phyloP scores from a whole-genome alignment of 2,888 invertebrate species.

The Nomada lathburiana region DNA sequence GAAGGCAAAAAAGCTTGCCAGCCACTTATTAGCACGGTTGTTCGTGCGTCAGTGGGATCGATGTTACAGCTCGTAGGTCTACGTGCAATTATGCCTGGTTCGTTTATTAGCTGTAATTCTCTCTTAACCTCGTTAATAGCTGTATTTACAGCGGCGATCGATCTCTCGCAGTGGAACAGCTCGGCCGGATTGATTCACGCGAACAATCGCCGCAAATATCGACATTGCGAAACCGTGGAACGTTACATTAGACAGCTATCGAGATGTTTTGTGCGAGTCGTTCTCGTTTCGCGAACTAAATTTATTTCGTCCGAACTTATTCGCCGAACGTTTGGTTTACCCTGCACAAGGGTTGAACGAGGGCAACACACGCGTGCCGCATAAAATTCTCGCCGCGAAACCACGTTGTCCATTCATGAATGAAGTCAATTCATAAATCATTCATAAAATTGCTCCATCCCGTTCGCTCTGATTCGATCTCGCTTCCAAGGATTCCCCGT shows the following conservation, averaged over 20 bases:
- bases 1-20: slow-evolving; percentile 46
- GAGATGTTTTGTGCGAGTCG: not conserved
- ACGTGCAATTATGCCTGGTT: slow-evolving; percentile 47
- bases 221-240: slow-evolving; percentile 12
- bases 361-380: no score
- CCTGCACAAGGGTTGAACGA: no score
- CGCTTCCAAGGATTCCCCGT: no score
- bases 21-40: slow-evolving; percentile 58
- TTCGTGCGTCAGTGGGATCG: slow-evolving; percentile 48
- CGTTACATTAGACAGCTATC: slow-evolving; percentile 9
- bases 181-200: slow-evolving; percentile 11
- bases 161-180: not conserved
- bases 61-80: slow-evolving; percentile 49
- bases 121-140: slow-evolving; percentile 38
- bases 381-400: no score
- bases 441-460: no score
- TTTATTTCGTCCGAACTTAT: no score
- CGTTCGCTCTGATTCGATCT: not conserved
- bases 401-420: no score
- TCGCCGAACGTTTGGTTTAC: no score
- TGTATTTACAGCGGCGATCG: slow-evolving; percentile 39
- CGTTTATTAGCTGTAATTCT: slow-evolving; percentile 43
- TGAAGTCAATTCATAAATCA: no score
- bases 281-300: no score
- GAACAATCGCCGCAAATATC: slow-evolving; percentile 24